Evolutionary conservation across 2,888 invertebrate species (phyloP), one percentile per base, ranked within the genome.

Genomic region (Lysandra bellargus): DNA sequence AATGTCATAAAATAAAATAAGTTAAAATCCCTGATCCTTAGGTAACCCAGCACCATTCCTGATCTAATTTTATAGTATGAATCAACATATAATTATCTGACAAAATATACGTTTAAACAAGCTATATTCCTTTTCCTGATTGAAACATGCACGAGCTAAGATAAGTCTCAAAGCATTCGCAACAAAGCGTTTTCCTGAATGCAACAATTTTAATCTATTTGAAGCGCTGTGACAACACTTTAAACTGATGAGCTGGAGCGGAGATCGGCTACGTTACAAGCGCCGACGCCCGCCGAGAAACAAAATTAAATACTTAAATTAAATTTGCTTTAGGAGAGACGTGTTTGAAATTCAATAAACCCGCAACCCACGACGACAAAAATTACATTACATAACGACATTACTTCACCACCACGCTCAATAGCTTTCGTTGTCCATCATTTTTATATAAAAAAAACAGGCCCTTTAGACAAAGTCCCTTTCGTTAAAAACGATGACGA

Each of bases 191-290:
- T 30, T 23, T 69, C 33, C 33, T 14, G 69, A 69, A 69, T 33
- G 69, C 69, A 69, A 30, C 69, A 69, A 69, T 69, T 23, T 37
- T 33, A 69, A 69, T 69, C 14, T 69, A 69, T 69, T 69, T 37
- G 30, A 69, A 69, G 69, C 69, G 17, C 69, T 69, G 69, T 69
- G 69, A 69, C 69, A 69, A 69, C 69, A 69, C 69, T 69, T 69
- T 33, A 37, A 69, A 69, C 33, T 69, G 69, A 69, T 69, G 69
- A 69, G 69, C 37, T 6, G 33, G 14, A 33, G 69, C 69, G 12
- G 14, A 33, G 14, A 69, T 69, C 69, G 33, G 69, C 33, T 37
- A 69, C 69, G 33, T 69, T 69, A 37, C 14, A 5, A 33, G 33
- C 33, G 69, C 69, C 33, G 69, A 69, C 14, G 69, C 69, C 69